Evolutionary conservation across 2,797 vertebrate genomes (phyloP).

Genomic region (Melanotaenia maccullochi): DNA sequence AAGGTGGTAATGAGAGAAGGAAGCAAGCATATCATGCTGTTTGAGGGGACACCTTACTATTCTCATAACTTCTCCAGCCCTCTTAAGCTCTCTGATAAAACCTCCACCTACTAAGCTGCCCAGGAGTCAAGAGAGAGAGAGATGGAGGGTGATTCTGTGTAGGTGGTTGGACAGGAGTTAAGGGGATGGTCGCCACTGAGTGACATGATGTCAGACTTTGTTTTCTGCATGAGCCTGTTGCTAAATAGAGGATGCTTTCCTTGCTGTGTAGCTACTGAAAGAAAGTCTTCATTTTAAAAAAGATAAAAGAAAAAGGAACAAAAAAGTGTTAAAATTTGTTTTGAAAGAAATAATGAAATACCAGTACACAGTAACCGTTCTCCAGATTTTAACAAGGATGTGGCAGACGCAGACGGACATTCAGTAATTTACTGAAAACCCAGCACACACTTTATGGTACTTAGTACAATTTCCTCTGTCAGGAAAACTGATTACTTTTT

Average conservation of each 20-base stretch:
- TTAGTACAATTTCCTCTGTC: no score
- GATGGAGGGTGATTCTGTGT: neutral
- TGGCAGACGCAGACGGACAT: no score
- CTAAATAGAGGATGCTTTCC: slow-evolving; percentile 40
- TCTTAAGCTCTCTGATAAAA: slow-evolving; percentile 41
- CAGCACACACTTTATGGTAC: no score
- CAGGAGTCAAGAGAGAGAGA: no score
- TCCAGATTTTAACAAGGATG: no score
- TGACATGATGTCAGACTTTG: slow-evolving; percentile 46
- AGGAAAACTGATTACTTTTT: no score
- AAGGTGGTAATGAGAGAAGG: slow-evolving; percentile 25
- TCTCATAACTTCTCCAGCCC: slow-evolving; percentile 52
- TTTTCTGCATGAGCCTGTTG: slow-evolving; percentile 37
- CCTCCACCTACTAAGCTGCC: slow-evolving; percentile 2
- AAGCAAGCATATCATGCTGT: slow-evolving; percentile 42
- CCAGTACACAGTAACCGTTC: no score
- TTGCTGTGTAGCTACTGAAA: slow-evolving; percentile 9
- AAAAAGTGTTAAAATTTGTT: no score
- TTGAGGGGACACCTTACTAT: slow-evolving; percentile 41
- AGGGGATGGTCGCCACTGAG: slow-evolving; percentile 39
- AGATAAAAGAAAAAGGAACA: no score
- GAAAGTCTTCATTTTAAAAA: neutral
- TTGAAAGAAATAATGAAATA: no score
- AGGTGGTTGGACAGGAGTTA: slow-evolving; percentile 19
- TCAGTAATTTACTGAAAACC: no score